Base-by-base conservation (phyloP, 2,888 invertebrate species). In the Rutpela maculata region DNA sequence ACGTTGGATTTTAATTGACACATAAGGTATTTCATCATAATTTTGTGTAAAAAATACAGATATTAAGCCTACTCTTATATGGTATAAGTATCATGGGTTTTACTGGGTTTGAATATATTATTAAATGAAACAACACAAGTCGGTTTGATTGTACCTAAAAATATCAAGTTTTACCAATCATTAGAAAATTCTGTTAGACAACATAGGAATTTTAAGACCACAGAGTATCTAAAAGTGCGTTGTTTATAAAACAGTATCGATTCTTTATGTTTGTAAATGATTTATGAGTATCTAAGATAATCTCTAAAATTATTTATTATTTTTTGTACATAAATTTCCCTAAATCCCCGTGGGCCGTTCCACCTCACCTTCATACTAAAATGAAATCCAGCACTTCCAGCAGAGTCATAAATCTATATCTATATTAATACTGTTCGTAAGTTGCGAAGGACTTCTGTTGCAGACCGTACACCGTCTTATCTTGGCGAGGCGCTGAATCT, bases 401-500 rank as follows among this genome's bases (percentile, higher is more conserved):
- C 70, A 35, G 6, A 75, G 66, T 57, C 71, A 72, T 72, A 76
- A 76, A 76, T 76, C 76, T 72, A 76, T 76, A 76, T 76, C 76
- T 71, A 65, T 70, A 67, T 74, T 78, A 76, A 78, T 76, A 76
- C 72, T 79, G 71, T 77, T 66, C 74, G 67, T 57, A 77, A 79
- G 71, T 79, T 35, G 67, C 63, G 72, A 35, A 73, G 73, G 76
- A 75, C 73, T 77, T 75, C 62, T 66, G 78, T 68, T 76, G 69
- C 69, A 63, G 66, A 70, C 69, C 62, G 43, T 63, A 50, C 63
- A 31, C 72, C 55, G 60, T 75, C 75, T 75, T 80, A 80, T 79
- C 80, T 74, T 63, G 38, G 70, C 70, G 74, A 50, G 76, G 75
- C 66, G 74, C 75, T 78, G 80, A 80, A 80, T 80, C 70, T 74